phyloP scores from a whole-genome alignment of 2,797 vertebrate genomes.

The Aselliscus stoliczkanus region DNA sequence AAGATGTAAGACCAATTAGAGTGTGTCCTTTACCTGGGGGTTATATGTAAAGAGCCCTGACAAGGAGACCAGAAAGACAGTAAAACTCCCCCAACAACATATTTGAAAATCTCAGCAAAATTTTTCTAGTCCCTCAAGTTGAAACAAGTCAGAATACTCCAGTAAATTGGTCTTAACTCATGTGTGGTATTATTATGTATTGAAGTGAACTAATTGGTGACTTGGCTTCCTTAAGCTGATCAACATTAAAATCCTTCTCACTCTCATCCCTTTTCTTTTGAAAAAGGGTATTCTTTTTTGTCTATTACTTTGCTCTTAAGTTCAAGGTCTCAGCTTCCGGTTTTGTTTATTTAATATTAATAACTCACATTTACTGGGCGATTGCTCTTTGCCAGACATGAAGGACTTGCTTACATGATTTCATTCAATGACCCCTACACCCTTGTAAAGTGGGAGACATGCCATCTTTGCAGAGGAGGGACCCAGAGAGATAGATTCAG shows the following conservation, averaged over 20 bases:
- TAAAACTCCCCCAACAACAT: background rate
- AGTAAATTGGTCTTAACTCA: background rate
- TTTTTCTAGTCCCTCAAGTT: background rate
- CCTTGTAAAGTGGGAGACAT: background rate
- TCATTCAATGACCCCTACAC: background rate
- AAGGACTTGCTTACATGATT: background rate
- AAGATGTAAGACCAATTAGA: background rate
- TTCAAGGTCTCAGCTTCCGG: background rate
- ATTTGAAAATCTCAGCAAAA: background rate
- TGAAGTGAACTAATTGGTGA: background rate
- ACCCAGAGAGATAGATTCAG: background rate
- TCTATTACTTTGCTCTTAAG: background rate
- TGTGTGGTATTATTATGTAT: background rate
- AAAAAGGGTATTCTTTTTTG: background rate
- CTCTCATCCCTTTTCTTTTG: background rate
- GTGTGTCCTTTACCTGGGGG: background rate
- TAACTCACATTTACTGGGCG: background rate
- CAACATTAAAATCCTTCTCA: background rate
- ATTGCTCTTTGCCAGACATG: background rate
- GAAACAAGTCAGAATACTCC: slow-evolving; percentile 27
- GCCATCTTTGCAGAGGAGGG: background rate
- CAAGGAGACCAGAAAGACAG: background rate
- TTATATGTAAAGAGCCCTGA: background rate
- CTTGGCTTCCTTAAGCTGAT: background rate
- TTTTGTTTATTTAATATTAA: background rate